phyloP scores from a whole-genome alignment of 2,113 vertebrate species.

The Lophotis ruficrista region DNA sequence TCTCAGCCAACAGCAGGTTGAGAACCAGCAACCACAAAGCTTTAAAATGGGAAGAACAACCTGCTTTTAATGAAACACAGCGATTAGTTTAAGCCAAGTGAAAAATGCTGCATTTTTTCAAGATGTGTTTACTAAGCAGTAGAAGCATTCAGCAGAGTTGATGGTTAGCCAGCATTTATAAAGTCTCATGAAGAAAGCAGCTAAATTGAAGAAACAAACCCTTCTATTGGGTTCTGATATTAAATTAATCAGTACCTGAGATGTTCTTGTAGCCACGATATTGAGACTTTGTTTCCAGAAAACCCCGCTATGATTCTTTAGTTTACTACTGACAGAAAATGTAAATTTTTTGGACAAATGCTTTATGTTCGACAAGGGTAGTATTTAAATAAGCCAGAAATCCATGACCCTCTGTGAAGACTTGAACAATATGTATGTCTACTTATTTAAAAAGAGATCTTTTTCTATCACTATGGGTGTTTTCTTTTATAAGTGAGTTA shows the following conservation, averaged over 20 bases:
- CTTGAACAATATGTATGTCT: neutral
- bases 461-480: neutral
- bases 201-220: neutral
- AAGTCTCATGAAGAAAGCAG: neutral
- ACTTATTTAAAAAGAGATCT: neutral
- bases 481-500: neutral
- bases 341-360: neutral
- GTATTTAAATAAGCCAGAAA: constrained; percentile 4
- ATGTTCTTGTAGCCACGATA: neutral
- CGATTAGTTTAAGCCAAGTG: constrained; percentile 32
- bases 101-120: neutral
- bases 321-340: neutral
- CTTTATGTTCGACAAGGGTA: constrained; percentile 10
- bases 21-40: neutral
- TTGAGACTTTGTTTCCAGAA: neutral
- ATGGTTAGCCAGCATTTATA: neutral
- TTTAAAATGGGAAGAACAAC: constrained; percentile 20
- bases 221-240: neutral
- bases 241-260: neutral
- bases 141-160: neutral
- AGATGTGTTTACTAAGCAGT: neutral
- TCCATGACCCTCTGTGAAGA: neutral
- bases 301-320: neutral
- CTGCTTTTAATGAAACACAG: neutral
- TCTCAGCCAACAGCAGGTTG: neutral